These are phyloP conservation scores for Conops quadrifasciatus DNA, from an alignment of 2,888 invertebrate species.

Conservation along the genomic window DNA sequence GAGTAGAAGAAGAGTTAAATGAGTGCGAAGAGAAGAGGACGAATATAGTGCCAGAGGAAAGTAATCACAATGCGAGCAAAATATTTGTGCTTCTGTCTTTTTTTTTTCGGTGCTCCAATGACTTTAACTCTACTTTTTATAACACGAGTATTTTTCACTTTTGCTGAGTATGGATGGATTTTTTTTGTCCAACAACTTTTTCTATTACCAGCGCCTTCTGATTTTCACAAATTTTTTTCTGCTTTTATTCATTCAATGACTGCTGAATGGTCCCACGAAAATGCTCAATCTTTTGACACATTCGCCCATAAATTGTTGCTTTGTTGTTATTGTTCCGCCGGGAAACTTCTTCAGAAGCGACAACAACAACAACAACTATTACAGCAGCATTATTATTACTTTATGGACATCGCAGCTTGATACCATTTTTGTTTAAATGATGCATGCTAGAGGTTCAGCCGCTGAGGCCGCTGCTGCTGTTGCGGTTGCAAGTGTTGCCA, in stretches of 20 bases:
- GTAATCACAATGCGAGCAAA: conserved; percentile 47
- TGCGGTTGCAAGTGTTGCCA: not conserved
- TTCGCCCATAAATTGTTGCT: no score
- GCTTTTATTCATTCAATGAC: not conserved
- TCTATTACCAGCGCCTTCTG: conserved; percentile 34
- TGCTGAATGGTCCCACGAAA: conserved; percentile 15
- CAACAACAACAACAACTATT: not conserved
- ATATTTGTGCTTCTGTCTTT: no score
- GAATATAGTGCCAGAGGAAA: not conserved
- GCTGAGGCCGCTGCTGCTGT: not conserved
- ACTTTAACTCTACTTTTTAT: not conserved
- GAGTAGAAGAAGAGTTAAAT: no score
- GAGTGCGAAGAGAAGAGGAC: not conserved
- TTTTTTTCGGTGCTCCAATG: no score
- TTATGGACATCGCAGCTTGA: conserved; percentile 41
- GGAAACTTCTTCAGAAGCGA: no score
- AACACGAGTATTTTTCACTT: conserved; percentile 9
- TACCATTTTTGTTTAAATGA: conserved; percentile 37
- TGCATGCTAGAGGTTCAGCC: not conserved
- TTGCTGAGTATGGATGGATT: not conserved
- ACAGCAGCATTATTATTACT: no score
- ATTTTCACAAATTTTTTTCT: conserved; percentile 10
- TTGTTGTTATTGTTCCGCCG: no score
- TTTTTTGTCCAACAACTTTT: conserved; percentile 15
- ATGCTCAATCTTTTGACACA: conserved; percentile 10